Base-by-base conservation (phyloP, 2,113 vertebrate species). In the human region DNA sequence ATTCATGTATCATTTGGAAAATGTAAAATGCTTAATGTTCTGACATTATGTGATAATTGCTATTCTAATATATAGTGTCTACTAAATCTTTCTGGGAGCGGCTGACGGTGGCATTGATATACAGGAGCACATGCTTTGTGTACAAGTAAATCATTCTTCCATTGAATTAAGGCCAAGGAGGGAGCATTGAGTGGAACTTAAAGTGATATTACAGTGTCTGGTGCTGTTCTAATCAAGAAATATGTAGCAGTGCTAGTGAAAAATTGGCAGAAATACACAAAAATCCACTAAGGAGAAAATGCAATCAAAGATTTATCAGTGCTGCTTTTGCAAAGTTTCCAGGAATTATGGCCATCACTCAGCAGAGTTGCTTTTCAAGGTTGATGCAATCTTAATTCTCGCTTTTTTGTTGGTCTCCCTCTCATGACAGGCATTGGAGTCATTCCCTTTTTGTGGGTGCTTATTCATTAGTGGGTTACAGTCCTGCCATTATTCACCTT, bases 1-100 rank as follows among this genome's bases (percentile, higher is more conserved):
- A 98, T 97, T 96, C 96, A 94, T 96, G 92, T 98, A 95, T 97
- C 95, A 48, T 96, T 97, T 97, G 89, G 95, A 96, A 97, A 94
- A 93, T 96, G 79, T 87, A 97, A 97, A 98, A 97, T 97, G 84
- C 76, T 95, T 97, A 97, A 96, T 95, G 96, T 96, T 88, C 97
- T 96, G 93, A 94, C 93, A 92, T n/a, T n/a, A n/a, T 86, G 92
- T 96, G 87, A 97, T 98, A 98, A 98, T 98, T 97, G 93, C 96
- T 96, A 32, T 94, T 89, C 96, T 97, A 96, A 96, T 97, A 93
- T 93, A 97, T 78, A 88, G 93, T 27, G 68, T 93, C 94, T 93
- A 92, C 92, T 98, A 97, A 97, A 98, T 98, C 97, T 98, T 96
- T 88, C 87, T 82, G 79, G 64, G 70, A 97, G 89, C 5, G 1